Conservation (phyloP, 2,113 vertebrate species). For the Macquaria ambigua region DNA sequence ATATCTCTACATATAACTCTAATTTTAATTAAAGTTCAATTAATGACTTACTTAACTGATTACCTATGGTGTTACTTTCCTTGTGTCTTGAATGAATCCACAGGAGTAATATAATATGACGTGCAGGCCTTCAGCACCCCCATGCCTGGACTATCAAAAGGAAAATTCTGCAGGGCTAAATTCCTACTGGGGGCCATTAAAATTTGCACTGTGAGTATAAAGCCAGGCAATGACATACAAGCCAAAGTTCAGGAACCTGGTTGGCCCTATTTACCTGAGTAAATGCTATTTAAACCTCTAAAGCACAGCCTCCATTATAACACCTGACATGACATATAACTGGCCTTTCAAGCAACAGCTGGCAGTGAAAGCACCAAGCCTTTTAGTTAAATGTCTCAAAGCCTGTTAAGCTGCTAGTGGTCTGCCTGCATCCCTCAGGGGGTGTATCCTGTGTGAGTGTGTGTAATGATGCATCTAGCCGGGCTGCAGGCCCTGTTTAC, state of each 20-base stretch:
- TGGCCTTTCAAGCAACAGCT: slow-evolving; percentile 54
- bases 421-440: slow-evolving; percentile 55
- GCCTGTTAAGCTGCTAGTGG: slow-evolving; percentile 53
- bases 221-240: slow-evolving; percentile 1
- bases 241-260: slow-evolving; percentile 27
- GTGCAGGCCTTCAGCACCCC: slow-evolving; percentile 9
- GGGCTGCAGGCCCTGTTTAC: slow-evolving; percentile 58
- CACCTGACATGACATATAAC: slow-evolving; percentile 23
- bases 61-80: neutral
- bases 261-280: slow-evolving; percentile 21
- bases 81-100: neutral
- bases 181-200: neutral
- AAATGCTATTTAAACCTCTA: slow-evolving; percentile 27
- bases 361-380: slow-evolving; percentile 45
- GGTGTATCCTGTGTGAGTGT: slow-evolving; percentile 40
- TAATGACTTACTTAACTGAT: neutral
- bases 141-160: neutral
- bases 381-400: slow-evolving; percentile 60
- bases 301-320: neutral
- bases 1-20: no score
- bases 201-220: slow-evolving; percentile 2
- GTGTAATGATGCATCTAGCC: slow-evolving; percentile 47
- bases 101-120: slow-evolving; percentile 10
- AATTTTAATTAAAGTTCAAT: neutral
- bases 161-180: slow-evolving; percentile 24